Evolutionary conservation across 2,888 invertebrate species (phyloP), one percentile per base, ranked within the genome.

Genomic region (Drosophila falleni): DNA sequence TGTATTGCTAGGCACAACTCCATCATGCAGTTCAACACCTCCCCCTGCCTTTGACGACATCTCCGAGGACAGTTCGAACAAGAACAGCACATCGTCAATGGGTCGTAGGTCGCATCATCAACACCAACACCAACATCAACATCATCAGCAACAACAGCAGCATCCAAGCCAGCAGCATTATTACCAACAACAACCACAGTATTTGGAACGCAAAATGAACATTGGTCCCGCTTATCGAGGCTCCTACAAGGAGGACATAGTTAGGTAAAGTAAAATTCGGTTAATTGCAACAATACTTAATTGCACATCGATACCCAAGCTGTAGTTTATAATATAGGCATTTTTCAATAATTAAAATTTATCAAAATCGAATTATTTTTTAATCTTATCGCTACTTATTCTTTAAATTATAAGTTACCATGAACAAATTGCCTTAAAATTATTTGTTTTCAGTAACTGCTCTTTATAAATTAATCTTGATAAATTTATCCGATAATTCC

Each of bases 41-140:
- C 97, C 97, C 89, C 97, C 97, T 85, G 96, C 97, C 83, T 97
- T 97, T 93, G 97, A 97, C 92, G 97, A 98, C 93, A 96, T 96
- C 75, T 93, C 93, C 83, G 93, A 92, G 89, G 92, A 92, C 82
- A 93, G 92, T 80, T 92, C 91, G 74, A 91, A 92, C 73, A 92
- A 90, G 87, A 90, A 91, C 73, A 91, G 92, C 81, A 91, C 90
- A 56, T 89, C 90, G 42, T 90, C 90, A 58, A 87, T 86, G 70
- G 86, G 90, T 51, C 91, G 91, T 70, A 85, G 91, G 81, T 87
- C 90, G 23, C 90, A 90, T 68, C 78, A 81, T 13, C 76, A 87
- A 10, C 78, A 81, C 10, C 83, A 81, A 59, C 75, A 81, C 4
- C 78, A 83, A 13, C 71, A 78, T 11, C 76, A 81, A 9, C 72